phyloP scores from a whole-genome alignment of 92 coral and sea anemone species.

The Porites lobata region DNA sequence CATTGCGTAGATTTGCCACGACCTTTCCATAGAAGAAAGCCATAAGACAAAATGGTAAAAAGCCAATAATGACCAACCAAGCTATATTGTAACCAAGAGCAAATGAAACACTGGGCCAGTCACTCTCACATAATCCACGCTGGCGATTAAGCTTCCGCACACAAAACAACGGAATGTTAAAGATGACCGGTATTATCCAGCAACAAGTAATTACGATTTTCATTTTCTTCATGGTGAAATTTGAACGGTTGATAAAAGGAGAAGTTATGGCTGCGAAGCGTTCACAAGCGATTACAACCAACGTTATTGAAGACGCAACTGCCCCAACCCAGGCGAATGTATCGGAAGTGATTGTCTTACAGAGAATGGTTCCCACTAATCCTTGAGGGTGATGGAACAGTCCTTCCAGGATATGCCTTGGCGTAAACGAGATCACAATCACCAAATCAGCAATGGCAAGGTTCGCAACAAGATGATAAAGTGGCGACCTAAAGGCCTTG shows the following conservation, averaged over 20 bases:
- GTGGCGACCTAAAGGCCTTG: not conserved
- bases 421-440: constrained; percentile 27
- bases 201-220: not conserved
- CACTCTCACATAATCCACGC: constrained; percentile 26
- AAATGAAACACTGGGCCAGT: constrained; percentile 22
- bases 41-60: constrained; percentile 34
- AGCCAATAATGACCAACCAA: constrained; percentile 37
- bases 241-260: not conserved
- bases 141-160: constrained; percentile 4
- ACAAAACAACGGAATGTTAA: constrained; percentile 39
- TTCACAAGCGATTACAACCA: constrained; percentile 44
- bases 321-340: constrained; percentile 50
- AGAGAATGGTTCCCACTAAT: constrained; percentile 22
- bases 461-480: constrained; percentile 23
- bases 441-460: constrained; percentile 49
- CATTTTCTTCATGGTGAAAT: constrained; percentile 1
- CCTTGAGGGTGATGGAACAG: constrained; percentile 43
- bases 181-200: constrained; percentile 28
- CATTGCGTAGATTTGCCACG: constrained; percentile 1
- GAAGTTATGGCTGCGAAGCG: constrained; percentile 26
- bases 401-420: constrained; percentile 24
- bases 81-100: constrained; percentile 5
- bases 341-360: constrained; percentile 45
- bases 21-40: constrained; percentile 31
- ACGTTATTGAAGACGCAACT: constrained; percentile 30